Percentiles rank a stretch among this genome's conserved stretches.
Evolutionary conservation across 2,113 vertebrate species (phyloP).

Genomic region (Oncorhynchus tshawytscha): DNA sequence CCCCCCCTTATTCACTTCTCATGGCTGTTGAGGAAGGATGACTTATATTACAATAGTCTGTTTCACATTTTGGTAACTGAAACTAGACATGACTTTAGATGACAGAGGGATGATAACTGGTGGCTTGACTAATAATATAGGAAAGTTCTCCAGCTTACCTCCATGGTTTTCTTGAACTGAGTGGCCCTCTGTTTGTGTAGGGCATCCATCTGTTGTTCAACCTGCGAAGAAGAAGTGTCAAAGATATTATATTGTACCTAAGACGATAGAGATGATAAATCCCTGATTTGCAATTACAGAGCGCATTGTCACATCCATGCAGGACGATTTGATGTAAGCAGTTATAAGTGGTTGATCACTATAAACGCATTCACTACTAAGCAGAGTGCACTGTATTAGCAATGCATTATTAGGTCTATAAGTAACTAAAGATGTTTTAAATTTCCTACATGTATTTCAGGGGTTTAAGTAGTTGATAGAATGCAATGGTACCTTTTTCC

Average conservation of each 20-base stretch:
- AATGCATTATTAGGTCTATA: background rate
- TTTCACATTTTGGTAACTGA: slow-evolving; percentile 4
- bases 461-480: background rate
- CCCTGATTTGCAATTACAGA: background rate
- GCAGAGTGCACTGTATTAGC: too few species aligned
- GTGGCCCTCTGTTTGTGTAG: slow-evolving; percentile 86
- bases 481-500: slow-evolving; percentile 79
- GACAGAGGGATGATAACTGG: background rate
- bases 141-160: slow-evolving; percentile 71
- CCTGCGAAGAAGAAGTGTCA: slow-evolving; percentile 68
- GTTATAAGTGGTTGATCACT: too few species aligned
- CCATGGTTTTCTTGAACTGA: slow-evolving; percentile 93
- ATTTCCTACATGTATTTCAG: background rate
- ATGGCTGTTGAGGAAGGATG: slow-evolving; percentile 29
- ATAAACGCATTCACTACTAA: too few species aligned
- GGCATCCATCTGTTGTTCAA: slow-evolving; percentile 86
- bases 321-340: too few species aligned
- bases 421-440: background rate
- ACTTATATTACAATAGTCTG: background rate
- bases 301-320: too few species aligned
- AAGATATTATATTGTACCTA: background rate
- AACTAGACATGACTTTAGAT: slow-evolving; percentile 3
- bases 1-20: slow-evolving; percentile 2
- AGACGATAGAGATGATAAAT: background rate
- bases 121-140: background rate